Evolutionary conservation across 2,888 invertebrate genomes (phyloP), one percentile per base, ranked within the genome.

Genomic region (Diogma glabrata): DNA sequence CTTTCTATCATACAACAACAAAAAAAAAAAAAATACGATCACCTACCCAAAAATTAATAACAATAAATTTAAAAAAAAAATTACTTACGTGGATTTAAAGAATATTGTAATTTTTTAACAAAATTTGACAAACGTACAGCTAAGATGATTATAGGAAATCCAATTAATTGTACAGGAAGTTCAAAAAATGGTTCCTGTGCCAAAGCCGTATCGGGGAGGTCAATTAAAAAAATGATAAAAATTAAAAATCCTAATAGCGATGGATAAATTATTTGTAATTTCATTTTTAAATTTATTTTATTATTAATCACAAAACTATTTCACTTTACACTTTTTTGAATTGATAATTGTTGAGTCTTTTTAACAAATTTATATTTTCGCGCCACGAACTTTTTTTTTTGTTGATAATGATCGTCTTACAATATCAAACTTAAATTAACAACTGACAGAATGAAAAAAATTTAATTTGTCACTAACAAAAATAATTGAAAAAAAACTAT

Each of bases 131-230:
- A 67, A 57, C 83, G 75, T 10, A 89, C 88, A 23, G 84, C 84
- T 7, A 85, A 69, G 49, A 88, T 81, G 58, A 89, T 89, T 54
- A 87, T 79, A 1, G 89, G 89, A 63, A 89, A 89, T 22, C 89
- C 89, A 33, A 89, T 75, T 51, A 89, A 71, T 63, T 89, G 87
- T n/a, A 89, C 87, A 10, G 89, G 89, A 51, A 89, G 66, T 61
- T 88, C 84, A 62, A 87, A 83, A 1, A 75, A 61, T 12, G 79
- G 76, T 59, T 78, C 76, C 38, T 72, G 46, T 14, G 46, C 46
- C 8, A 24, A 10, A 14, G 24, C 24, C 9, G 16, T n/a, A 16
- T 24, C 24, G 5, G 46, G 46, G 23, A 24, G 16, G 7, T 46
- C 46, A 22, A 46, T 24, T 26, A 46, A 24, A 24, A 24, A 46